Conservation (phyloP, 2,797 vertebrate genomes). For the Micrastur ruficollis region DNA sequence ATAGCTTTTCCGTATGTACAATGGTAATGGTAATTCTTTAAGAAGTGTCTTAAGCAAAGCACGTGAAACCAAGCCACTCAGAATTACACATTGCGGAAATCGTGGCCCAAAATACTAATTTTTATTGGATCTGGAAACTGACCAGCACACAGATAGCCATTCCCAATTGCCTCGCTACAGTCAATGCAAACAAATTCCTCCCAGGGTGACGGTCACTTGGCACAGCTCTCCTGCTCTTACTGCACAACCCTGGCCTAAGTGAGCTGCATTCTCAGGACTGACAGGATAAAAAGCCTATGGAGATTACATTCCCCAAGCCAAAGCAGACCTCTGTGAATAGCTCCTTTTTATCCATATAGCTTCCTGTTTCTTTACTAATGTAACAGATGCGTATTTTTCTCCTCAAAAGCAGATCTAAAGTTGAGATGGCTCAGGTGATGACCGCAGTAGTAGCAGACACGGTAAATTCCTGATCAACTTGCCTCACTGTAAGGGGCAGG, state of each 20-base stretch:
- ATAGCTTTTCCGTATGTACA: background rate
- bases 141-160: background rate
- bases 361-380: background rate
- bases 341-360: background rate
- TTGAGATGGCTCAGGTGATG: background rate
- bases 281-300: background rate
- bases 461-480: background rate
- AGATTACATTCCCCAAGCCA: background rate
- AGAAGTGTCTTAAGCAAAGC: background rate
- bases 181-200: background rate
- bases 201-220: background rate
- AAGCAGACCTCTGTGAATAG: background rate
- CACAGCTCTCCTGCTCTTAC: accelerated
- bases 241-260: background rate
- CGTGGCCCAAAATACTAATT: background rate
- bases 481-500: accelerated
- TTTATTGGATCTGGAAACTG: background rate
- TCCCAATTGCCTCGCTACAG: background rate
- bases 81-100: background rate
- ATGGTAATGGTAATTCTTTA: background rate
- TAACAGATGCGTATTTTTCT: background rate
- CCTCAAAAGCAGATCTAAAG: background rate
- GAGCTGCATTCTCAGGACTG: accelerated
- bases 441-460: background rate
- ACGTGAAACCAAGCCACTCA: background rate